A percentile compares a stretch with the other conserved stretches of the same genome.
phyloP scores from a whole-genome alignment of 2,888 invertebrate genomes.

The Mimachlamys varia region DNA sequence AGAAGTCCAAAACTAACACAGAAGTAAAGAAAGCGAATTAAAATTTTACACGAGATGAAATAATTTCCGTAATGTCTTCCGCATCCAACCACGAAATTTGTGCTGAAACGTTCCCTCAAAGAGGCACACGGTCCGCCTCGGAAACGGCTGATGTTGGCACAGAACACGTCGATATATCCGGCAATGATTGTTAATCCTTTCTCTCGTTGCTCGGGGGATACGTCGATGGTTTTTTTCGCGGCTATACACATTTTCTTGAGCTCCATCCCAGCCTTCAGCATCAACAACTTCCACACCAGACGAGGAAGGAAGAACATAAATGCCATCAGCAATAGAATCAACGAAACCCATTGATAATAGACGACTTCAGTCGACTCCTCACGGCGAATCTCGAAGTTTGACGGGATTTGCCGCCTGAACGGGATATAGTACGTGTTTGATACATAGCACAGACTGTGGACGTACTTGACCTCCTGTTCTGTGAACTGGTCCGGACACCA shows the following conservation, averaged over 20 bases:
- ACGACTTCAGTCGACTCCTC: background rate
- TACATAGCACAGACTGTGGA: background rate
- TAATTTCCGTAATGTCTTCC: background rate
- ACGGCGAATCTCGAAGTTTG: slow-evolving; percentile 20
- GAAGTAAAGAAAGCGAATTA: background rate
- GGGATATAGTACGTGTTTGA: slow-evolving; percentile 13
- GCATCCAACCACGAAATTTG: background rate
- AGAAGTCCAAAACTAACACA: slow-evolving; percentile 2
- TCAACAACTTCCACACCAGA: background rate
- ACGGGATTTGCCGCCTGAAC: background rate
- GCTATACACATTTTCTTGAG: slow-evolving; percentile 11
- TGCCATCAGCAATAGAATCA: background rate
- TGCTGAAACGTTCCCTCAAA: background rate
- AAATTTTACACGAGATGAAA: slow-evolving; percentile 21
- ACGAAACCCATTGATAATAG: background rate
- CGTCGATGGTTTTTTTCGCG: background rate
- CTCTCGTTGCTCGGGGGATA: background rate
- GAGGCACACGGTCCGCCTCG: background rate
- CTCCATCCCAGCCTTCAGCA: background rate
- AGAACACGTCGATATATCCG: background rate
- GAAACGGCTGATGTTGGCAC: background rate
- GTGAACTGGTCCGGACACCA: background rate
- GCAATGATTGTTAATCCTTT: background rate
- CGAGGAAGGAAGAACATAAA: slow-evolving; percentile 3
- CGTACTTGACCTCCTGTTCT: slow-evolving; percentile 5